phyloP scores from a whole-genome alignment of 2,113 vertebrate genomes.

The Scolopax mira region DNA sequence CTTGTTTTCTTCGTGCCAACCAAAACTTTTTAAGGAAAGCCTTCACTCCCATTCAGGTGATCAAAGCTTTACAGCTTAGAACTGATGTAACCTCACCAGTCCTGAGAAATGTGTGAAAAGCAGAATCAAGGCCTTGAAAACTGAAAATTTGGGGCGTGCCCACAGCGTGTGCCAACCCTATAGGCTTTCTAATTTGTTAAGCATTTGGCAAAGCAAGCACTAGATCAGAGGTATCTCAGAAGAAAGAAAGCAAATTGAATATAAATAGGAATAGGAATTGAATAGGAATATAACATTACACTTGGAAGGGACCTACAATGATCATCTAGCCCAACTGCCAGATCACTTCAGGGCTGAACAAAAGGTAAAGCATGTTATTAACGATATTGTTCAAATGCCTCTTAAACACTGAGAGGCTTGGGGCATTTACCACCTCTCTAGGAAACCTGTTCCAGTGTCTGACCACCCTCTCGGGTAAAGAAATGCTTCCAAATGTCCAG shows the following conservation, averaged over 20 bases:
- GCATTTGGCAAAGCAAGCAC: not conserved
- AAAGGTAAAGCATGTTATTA: not conserved
- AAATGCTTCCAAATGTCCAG: not conserved
- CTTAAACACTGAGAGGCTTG: not conserved
- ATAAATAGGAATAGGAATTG: not conserved
- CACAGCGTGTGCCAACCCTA: not conserved
- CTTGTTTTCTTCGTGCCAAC: not conserved
- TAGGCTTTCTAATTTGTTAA: slow-evolving; percentile 33
- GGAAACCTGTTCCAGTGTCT: not conserved
- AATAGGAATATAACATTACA: not conserved
- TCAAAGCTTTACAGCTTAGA: not conserved
- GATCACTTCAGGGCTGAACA: not conserved
- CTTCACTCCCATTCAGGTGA: not conserved
- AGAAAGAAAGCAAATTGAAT: not conserved
- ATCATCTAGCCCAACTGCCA: not conserved
- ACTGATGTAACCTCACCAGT: not conserved
- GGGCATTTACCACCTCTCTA: not conserved
- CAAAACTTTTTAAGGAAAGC: not conserved
- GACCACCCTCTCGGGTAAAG: not conserved
- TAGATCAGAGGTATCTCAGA: slow-evolving; percentile 10
- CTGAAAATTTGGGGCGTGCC: not conserved
- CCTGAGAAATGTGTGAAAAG: not conserved
- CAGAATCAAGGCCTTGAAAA: not conserved
- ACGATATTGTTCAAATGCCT: not conserved
- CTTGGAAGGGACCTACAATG: not conserved